These are phyloP conservation scores for Callipepla squamata DNA, from an alignment of 2,113 vertebrate genomes.

Conservation along the genomic window DNA sequence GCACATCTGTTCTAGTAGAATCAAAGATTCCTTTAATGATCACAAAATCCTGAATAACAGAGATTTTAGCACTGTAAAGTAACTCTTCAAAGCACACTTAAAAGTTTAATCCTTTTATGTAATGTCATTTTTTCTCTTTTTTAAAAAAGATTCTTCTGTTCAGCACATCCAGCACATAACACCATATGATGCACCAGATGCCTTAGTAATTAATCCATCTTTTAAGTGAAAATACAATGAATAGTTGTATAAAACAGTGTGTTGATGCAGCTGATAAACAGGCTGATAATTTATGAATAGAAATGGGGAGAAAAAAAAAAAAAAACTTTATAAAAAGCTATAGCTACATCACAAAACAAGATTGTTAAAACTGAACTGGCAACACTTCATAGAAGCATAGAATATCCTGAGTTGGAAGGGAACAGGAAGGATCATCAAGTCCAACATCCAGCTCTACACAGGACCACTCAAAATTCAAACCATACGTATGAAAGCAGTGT, in stretches of 20 bases:
- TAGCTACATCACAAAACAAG: slow-evolving; percentile 10
- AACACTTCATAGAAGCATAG: not conserved
- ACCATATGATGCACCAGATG: slow-evolving; percentile 56
- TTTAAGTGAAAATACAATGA: slow-evolving; percentile 54
- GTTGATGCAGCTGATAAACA: slow-evolving; percentile 15
- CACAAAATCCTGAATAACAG: slow-evolving; percentile 26
- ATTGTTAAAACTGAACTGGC: slow-evolving; percentile 1
- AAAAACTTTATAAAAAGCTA: slow-evolving; percentile 6
- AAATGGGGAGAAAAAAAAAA: not conserved
- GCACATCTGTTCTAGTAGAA: not conserved
- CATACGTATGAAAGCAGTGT: not conserved
- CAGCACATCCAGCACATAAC: slow-evolving; percentile 15
- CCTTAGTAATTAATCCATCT: slow-evolving; percentile 56
- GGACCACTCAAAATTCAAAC: not conserved
- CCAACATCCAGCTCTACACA: not conserved
- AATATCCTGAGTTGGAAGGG: not conserved
- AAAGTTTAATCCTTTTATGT: slow-evolving; percentile 22
- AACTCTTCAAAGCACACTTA: slow-evolving; percentile 17
- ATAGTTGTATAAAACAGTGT: slow-evolving; percentile 26
- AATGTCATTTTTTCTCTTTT: slow-evolving; percentile 29
- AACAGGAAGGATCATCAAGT: not conserved
- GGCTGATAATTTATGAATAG: not conserved
- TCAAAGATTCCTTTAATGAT: slow-evolving; percentile 8
- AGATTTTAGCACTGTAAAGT: not conserved
- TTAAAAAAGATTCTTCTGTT: slow-evolving; percentile 31